Conservation (phyloP, 37 sponge, comb jelly and placozoan species). For the Tethya wilhelma region DNA sequence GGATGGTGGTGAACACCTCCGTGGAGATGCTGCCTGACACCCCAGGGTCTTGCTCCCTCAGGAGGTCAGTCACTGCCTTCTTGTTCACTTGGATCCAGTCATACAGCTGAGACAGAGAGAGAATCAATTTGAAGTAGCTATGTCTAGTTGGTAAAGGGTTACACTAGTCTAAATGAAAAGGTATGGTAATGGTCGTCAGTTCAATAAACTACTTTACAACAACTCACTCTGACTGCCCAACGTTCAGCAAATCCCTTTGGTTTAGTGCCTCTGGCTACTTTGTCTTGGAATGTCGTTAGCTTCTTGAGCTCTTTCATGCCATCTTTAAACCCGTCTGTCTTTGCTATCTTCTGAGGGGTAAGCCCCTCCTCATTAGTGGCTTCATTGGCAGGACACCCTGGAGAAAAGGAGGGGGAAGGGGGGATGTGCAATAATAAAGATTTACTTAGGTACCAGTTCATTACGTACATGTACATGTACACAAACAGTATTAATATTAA, state of each 20-base stretch:
- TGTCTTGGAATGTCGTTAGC: conserved; percentile 74
- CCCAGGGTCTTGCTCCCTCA: conserved; percentile 30
- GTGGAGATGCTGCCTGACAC: conserved; percentile 27
- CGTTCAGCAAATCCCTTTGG: conserved; percentile 88
- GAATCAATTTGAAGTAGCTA: neutral
- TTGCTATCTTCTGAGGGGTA: conserved; percentile 86
- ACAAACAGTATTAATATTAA: too few relatives aligned
- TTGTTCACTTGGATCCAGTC: conserved; percentile 82
- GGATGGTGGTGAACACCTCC: conserved; percentile 34
- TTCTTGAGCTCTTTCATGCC: conserved; percentile 89
- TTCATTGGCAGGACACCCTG: conserved; percentile 81
- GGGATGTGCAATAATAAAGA: neutral
- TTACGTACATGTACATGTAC: too few relatives aligned
- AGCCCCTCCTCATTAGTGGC: conserved; percentile 48
- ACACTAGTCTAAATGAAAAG: neutral
- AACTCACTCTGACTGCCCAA: conserved; percentile 75
- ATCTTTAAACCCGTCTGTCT: conserved; percentile 76
- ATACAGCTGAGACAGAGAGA: conserved; percentile 55
- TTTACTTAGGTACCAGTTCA: too few relatives aligned
- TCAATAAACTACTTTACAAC: neutral
- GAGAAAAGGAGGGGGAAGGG: neutral
- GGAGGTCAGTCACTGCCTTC: conserved; percentile 23
- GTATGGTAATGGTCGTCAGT: conserved; percentile 1
- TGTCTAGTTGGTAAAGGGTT: neutral
- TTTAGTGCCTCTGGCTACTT: conserved; percentile 72